Base-by-base conservation (phyloP, 2,888 invertebrate genomes). In the Himalopsyche tibetana region DNA sequence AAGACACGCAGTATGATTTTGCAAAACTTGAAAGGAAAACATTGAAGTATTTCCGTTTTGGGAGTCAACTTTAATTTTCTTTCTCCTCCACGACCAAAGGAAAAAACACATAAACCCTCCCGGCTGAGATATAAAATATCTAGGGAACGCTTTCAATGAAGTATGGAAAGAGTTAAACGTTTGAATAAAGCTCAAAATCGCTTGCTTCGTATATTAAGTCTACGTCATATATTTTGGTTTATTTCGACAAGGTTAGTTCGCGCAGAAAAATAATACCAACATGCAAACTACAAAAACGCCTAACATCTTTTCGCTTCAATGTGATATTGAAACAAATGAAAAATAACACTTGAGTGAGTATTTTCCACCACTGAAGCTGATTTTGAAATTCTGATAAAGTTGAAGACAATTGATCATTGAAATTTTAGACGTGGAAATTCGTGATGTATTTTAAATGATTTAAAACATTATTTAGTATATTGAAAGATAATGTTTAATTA, bases 11-110 rank as follows among this genome's bases (percentile, higher is more conserved):
- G n/a, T 28, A 63, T 63, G 63, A 63, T 63, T 63, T 63, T 63
- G 63, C 11, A 63, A 63, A 63, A 63, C 63, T 63, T 19, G 28
- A 63, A 63, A 63, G 19, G 8, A 63, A 63, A 63, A 19, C 19
- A 63, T 63, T 63, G 19, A n/a, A 63, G 11, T 3, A 63, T 63
- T 63, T 63, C 63, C 63, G 63, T 63, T 63, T 63, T 63, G 8
- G 19, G 63, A 63, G 63, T 63, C 63, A 63, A 63, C 63, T 63
- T 63, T 63, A 63, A 63, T 63, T 63, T 63, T 63, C 63, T 63
- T 19, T 63, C 28, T 63, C 63, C 19, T 63, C 11, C 28, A 63
- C 8, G 19, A 15, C 19, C 63, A 19, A 63, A 11, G 28, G 28
- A 63, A 63, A 63, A 45, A 63, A 19, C 63, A 63, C 63, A 63